Evolutionary conservation across 2,113 vertebrate species (phyloP).

Genomic region (Muscicapa adusta): DNA sequence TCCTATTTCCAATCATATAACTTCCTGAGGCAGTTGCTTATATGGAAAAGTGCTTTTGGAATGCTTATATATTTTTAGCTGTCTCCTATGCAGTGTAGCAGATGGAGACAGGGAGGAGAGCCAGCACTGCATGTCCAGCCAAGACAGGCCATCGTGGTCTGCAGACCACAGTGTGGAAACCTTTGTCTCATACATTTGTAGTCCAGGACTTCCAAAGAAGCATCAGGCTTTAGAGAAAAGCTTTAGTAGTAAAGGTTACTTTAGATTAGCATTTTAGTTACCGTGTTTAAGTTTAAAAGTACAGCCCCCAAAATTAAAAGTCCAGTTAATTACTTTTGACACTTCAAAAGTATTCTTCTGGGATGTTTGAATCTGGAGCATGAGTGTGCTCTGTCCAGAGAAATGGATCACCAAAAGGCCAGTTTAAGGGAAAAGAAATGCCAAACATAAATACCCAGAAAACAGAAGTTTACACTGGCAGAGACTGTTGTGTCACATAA

Average conservation of each 20-base stretch:
- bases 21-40: constrained; percentile 47
- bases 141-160: not conserved
- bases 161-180: constrained; percentile 8
- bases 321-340: not conserved
- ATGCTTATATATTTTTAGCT: constrained; percentile 59
- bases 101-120: constrained; percentile 50
- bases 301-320: not conserved
- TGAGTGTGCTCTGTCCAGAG: not conserved
- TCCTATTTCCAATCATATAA: constrained; percentile 10
- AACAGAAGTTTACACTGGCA: not conserved
- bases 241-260: not conserved
- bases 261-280: not conserved
- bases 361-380: not conserved
- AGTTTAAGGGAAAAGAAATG: not conserved
- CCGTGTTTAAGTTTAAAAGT: not conserved
- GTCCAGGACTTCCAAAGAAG: not conserved
- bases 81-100: constrained; percentile 35
- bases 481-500: not conserved
- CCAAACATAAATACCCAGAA: not conserved
- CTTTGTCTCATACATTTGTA: not conserved
- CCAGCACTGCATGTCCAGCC: constrained; percentile 37
- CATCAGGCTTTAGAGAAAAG: not conserved
- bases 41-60: constrained; percentile 56
- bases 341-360: not conserved
- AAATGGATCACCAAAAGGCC: not conserved